phyloP scores from a whole-genome alignment of 2,113 vertebrate genomes.

The Cyanistes caeruleus region DNA sequence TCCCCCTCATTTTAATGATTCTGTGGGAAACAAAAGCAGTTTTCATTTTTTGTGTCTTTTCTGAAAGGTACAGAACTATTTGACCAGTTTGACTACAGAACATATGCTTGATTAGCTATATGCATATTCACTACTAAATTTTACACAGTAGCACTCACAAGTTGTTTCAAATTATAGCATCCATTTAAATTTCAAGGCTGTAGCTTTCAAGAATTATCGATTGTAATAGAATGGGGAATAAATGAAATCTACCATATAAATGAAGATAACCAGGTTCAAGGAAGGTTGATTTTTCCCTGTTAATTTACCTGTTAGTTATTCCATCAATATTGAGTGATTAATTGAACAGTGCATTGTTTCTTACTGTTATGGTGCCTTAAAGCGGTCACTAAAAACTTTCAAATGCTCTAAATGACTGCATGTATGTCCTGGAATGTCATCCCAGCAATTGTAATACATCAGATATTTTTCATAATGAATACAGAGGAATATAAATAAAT shows the following conservation, averaged over 20 bases:
- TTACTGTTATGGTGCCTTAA: neutral
- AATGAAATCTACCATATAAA: neutral
- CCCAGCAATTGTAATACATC: neutral
- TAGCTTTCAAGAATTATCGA: neutral
- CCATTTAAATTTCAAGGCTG: neutral
- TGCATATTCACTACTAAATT: neutral
- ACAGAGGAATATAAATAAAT: neutral
- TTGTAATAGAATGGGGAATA: neutral
- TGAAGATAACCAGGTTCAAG: neutral
- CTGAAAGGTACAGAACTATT: neutral
- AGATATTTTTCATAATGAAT: neutral
- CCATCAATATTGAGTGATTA: neutral
- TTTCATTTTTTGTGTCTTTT: neutral
- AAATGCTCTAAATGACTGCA: neutral
- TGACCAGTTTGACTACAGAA: neutral
- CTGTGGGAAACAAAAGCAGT: neutral
- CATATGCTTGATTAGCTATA: neutral
- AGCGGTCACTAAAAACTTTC: neutral
- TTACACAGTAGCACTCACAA: neutral
- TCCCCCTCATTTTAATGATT: neutral
- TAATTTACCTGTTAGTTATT: neutral
- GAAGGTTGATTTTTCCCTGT: neutral
- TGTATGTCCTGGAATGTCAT: neutral
- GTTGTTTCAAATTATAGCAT: neutral
- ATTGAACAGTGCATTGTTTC: neutral